Conservation (phyloP, 2,113 vertebrate species). For the Myanophis thanlyinensis region DNA sequence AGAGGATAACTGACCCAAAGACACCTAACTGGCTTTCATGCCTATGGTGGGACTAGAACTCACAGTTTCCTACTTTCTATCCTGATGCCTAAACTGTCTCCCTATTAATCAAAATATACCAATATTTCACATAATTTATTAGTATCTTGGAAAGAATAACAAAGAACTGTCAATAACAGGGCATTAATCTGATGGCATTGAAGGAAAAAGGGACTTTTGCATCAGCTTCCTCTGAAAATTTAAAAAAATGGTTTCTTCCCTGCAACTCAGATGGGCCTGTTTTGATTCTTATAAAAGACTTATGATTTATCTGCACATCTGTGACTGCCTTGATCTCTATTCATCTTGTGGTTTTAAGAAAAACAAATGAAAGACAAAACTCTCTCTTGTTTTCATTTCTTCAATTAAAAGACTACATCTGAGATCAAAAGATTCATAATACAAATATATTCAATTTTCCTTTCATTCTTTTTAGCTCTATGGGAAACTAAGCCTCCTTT, state of each 20-base stretch:
- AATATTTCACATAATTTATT: not conserved
- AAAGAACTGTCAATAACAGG: not conserved
- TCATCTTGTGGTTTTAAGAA: constrained; percentile 50
- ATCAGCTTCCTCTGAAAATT: not conserved
- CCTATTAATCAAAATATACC: not conserved
- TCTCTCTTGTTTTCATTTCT: constrained; percentile 53
- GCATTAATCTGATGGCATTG: not conserved
- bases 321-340: constrained; percentile 41
- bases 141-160: not conserved
- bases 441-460: constrained; percentile 25
- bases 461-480: constrained; percentile 49
- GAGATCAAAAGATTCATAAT: constrained; percentile 51
- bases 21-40: not conserved
- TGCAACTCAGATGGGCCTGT: not conserved
- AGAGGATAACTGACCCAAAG: not conserved
- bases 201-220: not conserved
- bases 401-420: constrained; percentile 50
- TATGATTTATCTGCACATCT: constrained; percentile 55
- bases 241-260: not conserved
- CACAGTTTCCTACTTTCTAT: not conserved
- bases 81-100: not conserved
- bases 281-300: not conserved
- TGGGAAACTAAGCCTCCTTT: not conserved
- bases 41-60: not conserved
- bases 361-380: constrained; percentile 26